phyloP scores from a whole-genome alignment of 2,113 vertebrate species.

The Carassius gibelio region DNA sequence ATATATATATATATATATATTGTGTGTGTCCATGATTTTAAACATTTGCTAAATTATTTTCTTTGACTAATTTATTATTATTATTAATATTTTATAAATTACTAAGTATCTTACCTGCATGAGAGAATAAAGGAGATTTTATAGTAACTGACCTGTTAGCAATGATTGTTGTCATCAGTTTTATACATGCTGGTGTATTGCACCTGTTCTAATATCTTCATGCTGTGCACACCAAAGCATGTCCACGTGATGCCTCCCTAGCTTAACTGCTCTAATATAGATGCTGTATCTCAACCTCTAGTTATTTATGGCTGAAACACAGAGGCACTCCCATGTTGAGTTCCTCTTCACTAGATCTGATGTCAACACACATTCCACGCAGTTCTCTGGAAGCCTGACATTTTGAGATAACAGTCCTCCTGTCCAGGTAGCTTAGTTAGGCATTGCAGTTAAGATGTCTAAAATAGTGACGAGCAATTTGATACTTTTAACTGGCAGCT shows the following conservation, averaged over 20 bases:
- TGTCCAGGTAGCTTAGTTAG: background rate
- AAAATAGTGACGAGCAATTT: slow-evolving; percentile 19
- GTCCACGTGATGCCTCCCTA: slow-evolving; percentile 4
- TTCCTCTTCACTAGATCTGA: slow-evolving; percentile 51
- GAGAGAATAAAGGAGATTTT: background rate
- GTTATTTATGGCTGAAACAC: slow-evolving; percentile 60
- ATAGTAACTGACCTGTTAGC: background rate
- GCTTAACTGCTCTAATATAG: slow-evolving; percentile 8
- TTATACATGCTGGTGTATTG: slow-evolving; percentile 8
- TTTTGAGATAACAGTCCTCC: slow-evolving; percentile 42
- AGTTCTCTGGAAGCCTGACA: slow-evolving; percentile 58
- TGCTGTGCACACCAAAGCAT: slow-evolving; percentile 30
- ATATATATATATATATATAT: background rate
- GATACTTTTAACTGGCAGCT: slow-evolving; percentile 16
- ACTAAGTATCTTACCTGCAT: background rate
- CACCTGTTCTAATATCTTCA: slow-evolving; percentile 36
- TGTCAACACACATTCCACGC: slow-evolving; percentile 47
- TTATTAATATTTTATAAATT: background rate
- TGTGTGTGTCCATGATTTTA: background rate
- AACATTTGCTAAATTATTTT: background rate
- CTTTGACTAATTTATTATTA: no score
- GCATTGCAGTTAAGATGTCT: slow-evolving; percentile 36
- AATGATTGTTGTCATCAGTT: slow-evolving; percentile 26
- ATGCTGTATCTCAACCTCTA: slow-evolving; percentile 42
- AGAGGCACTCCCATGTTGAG: slow-evolving; percentile 54